These are phyloP conservation scores for Sylvietta virens DNA, from an alignment of 2,113 vertebrate species.

Conservation along the genomic window DNA sequence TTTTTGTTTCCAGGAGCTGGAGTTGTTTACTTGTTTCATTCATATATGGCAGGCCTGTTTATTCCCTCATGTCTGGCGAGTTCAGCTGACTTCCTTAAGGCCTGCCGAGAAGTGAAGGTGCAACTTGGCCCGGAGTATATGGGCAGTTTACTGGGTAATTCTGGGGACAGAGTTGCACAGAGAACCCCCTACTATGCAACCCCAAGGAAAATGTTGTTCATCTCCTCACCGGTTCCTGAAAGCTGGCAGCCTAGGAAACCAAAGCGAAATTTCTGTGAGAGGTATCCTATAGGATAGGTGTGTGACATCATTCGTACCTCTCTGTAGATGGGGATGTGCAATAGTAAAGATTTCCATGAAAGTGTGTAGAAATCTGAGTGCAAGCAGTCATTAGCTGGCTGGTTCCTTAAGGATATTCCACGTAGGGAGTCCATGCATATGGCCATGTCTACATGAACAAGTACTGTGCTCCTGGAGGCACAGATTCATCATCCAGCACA, in stretches of 20 bases:
- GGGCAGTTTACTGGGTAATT: background rate
- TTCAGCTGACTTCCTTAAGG: background rate
- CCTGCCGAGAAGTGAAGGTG: background rate
- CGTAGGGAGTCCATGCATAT: accelerated
- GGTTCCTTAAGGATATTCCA: background rate
- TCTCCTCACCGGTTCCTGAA: background rate
- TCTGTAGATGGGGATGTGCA: background rate
- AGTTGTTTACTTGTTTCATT: background rate
- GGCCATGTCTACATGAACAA: accelerated
- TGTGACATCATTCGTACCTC: background rate
- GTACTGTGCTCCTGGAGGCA: background rate
- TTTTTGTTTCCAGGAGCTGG: background rate
- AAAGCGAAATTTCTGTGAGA: background rate
- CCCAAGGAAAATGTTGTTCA: background rate
- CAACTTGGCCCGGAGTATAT: background rate
- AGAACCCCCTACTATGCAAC: background rate
- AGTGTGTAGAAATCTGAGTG: background rate
- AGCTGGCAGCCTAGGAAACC: background rate
- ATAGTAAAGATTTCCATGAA: background rate
- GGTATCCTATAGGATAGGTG: background rate
- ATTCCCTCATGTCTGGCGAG: background rate
- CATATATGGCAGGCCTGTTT: background rate
- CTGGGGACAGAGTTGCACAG: background rate
- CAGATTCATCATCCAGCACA: background rate
- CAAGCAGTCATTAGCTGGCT: background rate